phyloP scores from a whole-genome alignment of 2,797 vertebrate species.

The Emydoidea blandingii region DNA sequence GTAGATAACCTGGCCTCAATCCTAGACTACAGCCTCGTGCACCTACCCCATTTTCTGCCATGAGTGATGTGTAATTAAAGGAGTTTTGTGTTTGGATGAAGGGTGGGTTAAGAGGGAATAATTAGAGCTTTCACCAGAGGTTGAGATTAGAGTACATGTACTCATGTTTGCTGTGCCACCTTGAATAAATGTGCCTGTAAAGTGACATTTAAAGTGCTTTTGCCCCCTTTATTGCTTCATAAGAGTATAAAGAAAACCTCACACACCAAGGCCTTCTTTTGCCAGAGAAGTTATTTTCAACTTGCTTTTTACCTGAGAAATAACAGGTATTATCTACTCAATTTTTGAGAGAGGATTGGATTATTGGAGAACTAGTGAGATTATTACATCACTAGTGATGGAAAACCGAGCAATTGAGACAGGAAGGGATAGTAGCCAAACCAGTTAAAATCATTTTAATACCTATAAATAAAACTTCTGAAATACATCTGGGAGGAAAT shows the following conservation, averaged over 20 bases:
- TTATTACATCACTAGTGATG: background rate
- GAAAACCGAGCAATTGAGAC: background rate
- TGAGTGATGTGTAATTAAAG: background rate
- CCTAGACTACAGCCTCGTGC: fast-evolving
- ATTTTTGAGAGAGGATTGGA: background rate
- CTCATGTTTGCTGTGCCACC: background rate
- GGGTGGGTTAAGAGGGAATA: background rate
- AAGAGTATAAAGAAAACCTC: background rate
- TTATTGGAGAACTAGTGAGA: background rate
- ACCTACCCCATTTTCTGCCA: background rate
- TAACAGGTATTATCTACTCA: background rate
- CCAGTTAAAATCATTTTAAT: background rate
- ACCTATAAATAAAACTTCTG: background rate
- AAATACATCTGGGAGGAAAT: background rate
- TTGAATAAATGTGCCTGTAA: background rate
- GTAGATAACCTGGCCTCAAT: background rate
- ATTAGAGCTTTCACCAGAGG: background rate
- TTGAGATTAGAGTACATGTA: background rate
- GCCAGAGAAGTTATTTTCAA: background rate
- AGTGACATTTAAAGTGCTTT: background rate
- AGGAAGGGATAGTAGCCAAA: background rate
- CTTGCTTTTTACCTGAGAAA: fast-evolving
- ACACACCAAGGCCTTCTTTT: background rate
- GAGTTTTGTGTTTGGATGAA: background rate
- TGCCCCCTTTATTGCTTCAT: background rate